Evolutionary conservation across 2,888 invertebrate genomes (phyloP).

Genomic region (Tenthredo livida): DNA sequence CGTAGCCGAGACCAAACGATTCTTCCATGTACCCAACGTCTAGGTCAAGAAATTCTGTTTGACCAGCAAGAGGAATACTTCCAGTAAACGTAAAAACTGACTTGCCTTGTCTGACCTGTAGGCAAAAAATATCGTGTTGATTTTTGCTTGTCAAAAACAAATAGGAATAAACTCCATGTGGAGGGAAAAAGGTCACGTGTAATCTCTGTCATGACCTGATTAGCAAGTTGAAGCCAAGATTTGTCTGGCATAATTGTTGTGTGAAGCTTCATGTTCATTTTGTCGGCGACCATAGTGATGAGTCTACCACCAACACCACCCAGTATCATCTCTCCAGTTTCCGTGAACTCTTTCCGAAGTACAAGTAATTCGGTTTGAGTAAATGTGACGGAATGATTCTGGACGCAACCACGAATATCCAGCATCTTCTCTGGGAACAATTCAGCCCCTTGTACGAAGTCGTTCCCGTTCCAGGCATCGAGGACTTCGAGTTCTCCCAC

Average conservation of each 20-base stretch:
- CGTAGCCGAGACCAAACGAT: slow-evolving; percentile 17
- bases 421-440: slow-evolving; percentile 22
- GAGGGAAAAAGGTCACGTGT: background rate
- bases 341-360: background rate
- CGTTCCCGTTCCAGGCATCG: background rate
- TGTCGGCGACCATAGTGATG: background rate
- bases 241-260: background rate
- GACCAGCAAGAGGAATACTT: background rate
- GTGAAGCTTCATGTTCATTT: slow-evolving; percentile 23
- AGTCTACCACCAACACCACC: slow-evolving; percentile 21
- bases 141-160: background rate
- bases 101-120: background rate
- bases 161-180: background rate
- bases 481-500: slow-evolving; percentile 20
- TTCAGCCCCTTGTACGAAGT: background rate
- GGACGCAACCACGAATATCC: slow-evolving; percentile 5
- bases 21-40: slow-evolving; percentile 19
- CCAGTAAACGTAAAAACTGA: background rate
- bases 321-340: slow-evolving; percentile 19
- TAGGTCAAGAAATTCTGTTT: background rate
- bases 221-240: background rate
- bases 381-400: background rate
- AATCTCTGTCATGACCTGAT: background rate
- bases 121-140: background rate
- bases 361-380: background rate